Percentiles rank a stretch among this genome's conserved stretches.
Evolutionary conservation across 2,797 vertebrate species (phyloP).

Genomic region (Spheniscus humboldti): DNA sequence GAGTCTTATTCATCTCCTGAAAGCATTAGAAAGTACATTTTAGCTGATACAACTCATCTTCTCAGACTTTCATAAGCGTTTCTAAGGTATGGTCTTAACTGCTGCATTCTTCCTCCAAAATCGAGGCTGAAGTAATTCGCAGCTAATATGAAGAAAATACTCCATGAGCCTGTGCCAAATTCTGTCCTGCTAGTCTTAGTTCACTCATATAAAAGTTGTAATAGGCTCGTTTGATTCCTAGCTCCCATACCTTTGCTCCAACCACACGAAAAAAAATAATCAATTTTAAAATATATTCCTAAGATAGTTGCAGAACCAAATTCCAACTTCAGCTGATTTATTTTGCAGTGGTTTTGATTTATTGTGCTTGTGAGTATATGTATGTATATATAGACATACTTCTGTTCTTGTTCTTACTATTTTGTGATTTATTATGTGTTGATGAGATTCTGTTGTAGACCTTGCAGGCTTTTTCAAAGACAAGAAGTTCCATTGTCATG

Average conservation of each 20-base stretch:
- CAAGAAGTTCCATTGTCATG: slow-evolving; percentile 10
- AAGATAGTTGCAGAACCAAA: background rate
- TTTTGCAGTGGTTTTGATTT: background rate
- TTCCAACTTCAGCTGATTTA: background rate
- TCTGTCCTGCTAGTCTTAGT: background rate
- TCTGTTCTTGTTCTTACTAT: background rate
- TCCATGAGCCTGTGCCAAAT: background rate
- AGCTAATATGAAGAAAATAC: background rate
- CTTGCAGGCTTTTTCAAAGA: slow-evolving; percentile 27
- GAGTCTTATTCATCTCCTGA: background rate
- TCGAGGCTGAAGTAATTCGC: background rate
- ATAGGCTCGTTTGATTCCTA: background rate
- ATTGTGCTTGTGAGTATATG: background rate
- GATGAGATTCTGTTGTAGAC: slow-evolving; percentile 9
- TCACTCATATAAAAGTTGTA: background rate
- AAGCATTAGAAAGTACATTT: background rate
- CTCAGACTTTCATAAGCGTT: background rate
- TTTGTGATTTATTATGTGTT: slow-evolving; percentile 34
- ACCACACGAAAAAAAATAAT: background rate
- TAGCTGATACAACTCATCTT: background rate
- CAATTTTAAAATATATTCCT: background rate
- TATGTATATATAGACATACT: background rate
- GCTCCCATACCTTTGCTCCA: background rate
- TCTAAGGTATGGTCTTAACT: background rate
- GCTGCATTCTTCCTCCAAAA: background rate